phyloP scores from a whole-genome alignment of 1,140 invertebrate genomes.

The Neodiprion pinetum region DNA sequence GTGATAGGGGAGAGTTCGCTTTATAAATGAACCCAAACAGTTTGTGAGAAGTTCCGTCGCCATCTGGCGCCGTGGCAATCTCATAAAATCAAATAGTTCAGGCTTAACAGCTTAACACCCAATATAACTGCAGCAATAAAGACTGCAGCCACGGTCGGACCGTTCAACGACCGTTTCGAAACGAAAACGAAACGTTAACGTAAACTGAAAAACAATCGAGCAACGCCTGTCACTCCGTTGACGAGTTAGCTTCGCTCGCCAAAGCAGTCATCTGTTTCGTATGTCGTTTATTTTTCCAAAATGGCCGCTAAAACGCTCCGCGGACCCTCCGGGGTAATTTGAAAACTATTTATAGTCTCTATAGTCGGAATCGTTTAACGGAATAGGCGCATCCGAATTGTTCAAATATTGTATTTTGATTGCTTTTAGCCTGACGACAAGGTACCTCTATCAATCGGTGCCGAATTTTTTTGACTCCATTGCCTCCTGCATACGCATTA shows the following conservation, averaged over 20 bases:
- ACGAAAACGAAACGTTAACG: constrained; percentile 53
- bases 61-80: constrained; percentile 28
- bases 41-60: constrained; percentile 14
- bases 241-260: constrained; percentile 46
- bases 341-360: constrained; percentile 52
- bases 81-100: constrained; percentile 55
- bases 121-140: constrained; percentile 51
- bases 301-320: constrained; percentile 56
- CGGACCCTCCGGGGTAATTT: constrained; percentile 51
- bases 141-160: constrained; percentile 26
- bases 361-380: constrained; percentile 30
- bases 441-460: background rate
- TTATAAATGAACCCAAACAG: constrained; percentile 23
- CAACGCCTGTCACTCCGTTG: constrained; percentile 55
- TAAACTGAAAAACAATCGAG: constrained; percentile 59
- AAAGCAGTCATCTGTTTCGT: constrained; percentile 55
- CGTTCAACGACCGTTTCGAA: constrained; percentile 58
- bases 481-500: too few species aligned
- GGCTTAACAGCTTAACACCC: constrained; percentile 42
- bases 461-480: too few species aligned
- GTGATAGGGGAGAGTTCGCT: background rate
- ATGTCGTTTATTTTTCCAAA: constrained; percentile 57
- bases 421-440: background rate
- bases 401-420: background rate
- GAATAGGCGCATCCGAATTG: constrained; percentile 24